Conservation (phyloP, 2,888 invertebrate species). For the Rhyacophila evoluta region DNA sequence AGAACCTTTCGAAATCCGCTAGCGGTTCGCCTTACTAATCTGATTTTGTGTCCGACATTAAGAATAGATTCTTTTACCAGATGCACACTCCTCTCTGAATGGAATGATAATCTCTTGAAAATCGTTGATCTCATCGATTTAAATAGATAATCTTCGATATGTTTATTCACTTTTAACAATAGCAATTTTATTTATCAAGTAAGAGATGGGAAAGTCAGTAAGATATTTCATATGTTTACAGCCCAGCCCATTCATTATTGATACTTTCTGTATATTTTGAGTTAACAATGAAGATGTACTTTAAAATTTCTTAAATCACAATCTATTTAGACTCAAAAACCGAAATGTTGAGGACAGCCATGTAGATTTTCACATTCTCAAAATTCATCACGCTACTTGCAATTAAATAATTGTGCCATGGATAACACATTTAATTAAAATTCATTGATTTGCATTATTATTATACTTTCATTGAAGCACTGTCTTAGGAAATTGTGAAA, state of each 20-base stretch:
- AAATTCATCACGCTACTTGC: too few relatives aligned
- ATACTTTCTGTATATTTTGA: too few relatives aligned
- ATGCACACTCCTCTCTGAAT: neutral
- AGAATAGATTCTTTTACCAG: neutral
- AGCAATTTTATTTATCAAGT: neutral
- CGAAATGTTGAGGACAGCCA: too few relatives aligned
- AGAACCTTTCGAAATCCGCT: constrained; percentile 27
- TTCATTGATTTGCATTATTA: too few relatives aligned
- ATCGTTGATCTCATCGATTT: neutral
- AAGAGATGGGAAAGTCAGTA: neutral
- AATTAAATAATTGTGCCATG: too few relatives aligned
- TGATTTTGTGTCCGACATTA: neutral
- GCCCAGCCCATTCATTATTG: too few relatives aligned
- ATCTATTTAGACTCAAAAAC: too few relatives aligned
- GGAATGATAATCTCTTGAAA: neutral
- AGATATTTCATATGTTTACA: too few relatives aligned
- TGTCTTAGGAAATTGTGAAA: constrained; percentile 14
- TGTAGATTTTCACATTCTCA: too few relatives aligned
- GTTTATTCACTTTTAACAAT: neutral
- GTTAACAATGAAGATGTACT: too few relatives aligned
- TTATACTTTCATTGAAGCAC: neutral
- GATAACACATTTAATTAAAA: too few relatives aligned
- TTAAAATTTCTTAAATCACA: too few relatives aligned
- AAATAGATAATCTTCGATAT: neutral
- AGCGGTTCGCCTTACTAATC: constrained; percentile 25